A percentile compares a stretch with the other conserved stretches of the same genome.
Conservation (phyloP, 2,113 vertebrate species). For the Carollia perspicillata region DNA sequence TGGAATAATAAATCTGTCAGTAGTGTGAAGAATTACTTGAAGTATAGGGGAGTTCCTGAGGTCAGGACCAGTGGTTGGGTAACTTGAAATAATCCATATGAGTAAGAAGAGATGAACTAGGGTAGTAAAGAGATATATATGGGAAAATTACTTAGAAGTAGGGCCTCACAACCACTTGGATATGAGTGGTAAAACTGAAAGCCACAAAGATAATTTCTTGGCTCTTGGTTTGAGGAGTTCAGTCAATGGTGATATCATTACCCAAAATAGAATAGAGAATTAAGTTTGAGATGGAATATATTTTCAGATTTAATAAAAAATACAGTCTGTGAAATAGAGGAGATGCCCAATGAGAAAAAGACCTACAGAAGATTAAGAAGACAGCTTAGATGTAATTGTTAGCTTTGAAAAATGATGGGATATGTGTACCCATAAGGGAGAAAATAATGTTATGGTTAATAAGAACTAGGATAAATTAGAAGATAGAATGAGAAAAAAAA, state of each 20-base stretch:
- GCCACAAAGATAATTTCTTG: constrained; percentile 30
- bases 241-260: constrained; percentile 27
- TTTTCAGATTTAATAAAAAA: constrained; percentile 39
- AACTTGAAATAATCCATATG: constrained; percentile 42
- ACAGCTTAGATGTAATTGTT: neutral
- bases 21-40: constrained; percentile 53
- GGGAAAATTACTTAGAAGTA: neutral
- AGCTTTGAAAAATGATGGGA: neutral
- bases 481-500: neutral
- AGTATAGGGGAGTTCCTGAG: constrained; percentile 23
- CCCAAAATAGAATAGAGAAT: neutral
- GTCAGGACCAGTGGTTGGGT: constrained; percentile 33
- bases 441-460: neutral
- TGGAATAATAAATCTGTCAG: constrained; percentile 59
- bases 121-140: neutral
- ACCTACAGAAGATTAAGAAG: neutral
- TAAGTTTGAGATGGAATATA: neutral
- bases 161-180: neutral
- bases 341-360: neutral
- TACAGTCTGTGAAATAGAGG: neutral
- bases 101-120: constrained; percentile 19
- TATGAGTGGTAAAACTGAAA: neutral
- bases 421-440: neutral
- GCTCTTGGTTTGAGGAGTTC: constrained; percentile 39
- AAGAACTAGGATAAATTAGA: neutral